Base-by-base conservation (phyloP, 2,797 vertebrate species). In the Graptemys geographica region DNA sequence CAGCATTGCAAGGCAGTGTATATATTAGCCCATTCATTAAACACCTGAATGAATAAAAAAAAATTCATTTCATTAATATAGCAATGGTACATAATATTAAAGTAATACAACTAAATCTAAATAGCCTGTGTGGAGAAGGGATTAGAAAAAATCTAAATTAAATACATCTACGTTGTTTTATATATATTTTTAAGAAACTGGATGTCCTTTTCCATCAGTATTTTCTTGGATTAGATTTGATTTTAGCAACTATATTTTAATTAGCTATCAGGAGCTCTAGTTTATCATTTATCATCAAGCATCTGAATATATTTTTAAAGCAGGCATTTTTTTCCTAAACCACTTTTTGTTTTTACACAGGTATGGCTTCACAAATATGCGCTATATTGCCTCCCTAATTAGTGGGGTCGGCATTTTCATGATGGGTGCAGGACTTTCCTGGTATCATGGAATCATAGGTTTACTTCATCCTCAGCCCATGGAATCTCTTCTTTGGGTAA, bases 351-450 rank as follows among this genome's bases (percentile, higher is more conserved):
- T 95, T 91, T 96, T 83, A 81, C 94, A 78, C 96, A 99, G 99
- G 96, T 99, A 99, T 41, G 99, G 99, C 90, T 99, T 99, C 98
- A 99, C 99, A 96, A 99, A 99, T 97, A 99, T 99, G 99, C 99
- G 99, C 86, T 99, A 99, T 97, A 99, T 99, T 72, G 99, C 99
- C 89, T 99, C 99, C 81, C 98, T 99, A 56, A 99, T 99, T 92
- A 99, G 99, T 25, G 99, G 99, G 3, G 99, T 99, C 89, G 99
- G 99, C 87, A 99, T 99, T 98, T 99, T 99, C 95, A 99, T 99
- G 99, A 99, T 99, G 99, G 99, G 99, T 55, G 99, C 99, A 11
- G 99, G 99, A 86, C 99, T 99, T 76, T 99, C 99, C 79, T 99
- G 99, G 99, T 99, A 99, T 97, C 99, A 99, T 53, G 99, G 99